Evolutionary conservation across 2,113 vertebrate species (phyloP).

Genomic region (Canis aureus): DNA sequence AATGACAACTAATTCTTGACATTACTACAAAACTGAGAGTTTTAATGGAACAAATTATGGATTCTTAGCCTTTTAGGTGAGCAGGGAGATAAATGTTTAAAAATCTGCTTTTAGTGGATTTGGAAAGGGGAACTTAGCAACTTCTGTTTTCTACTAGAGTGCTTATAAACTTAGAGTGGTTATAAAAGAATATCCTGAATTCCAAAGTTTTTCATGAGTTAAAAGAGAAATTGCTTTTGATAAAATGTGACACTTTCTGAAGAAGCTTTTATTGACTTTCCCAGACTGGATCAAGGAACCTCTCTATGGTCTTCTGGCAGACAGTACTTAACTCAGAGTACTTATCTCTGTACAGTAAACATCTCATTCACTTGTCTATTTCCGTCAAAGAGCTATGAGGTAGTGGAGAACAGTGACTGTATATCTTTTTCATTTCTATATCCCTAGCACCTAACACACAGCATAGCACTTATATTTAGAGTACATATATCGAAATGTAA

Average conservation of each 20-base stretch:
- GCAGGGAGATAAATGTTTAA: neutral
- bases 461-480: neutral
- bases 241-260: neutral
- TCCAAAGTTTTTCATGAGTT: constrained; percentile 1
- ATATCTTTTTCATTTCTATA: constrained; percentile 18
- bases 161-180: neutral
- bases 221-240: constrained; percentile 27
- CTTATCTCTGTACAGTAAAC: neutral
- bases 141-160: neutral
- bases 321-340: neutral
- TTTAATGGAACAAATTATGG: neutral
- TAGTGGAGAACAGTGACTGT: neutral
- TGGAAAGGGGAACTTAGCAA: neutral
- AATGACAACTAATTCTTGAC: neutral
- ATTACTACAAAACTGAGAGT: neutral
- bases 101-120: neutral
- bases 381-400: neutral
- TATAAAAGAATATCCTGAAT: neutral
- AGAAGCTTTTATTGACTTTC: neutral
- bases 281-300: neutral
- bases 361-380: neutral
- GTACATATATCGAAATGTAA: constrained; percentile 21
- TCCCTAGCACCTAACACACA: neutral
- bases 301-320: neutral
- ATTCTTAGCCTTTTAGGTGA: neutral